Base-by-base conservation (phyloP, 2,888 invertebrate species). In the Galeruca laticollis region DNA sequence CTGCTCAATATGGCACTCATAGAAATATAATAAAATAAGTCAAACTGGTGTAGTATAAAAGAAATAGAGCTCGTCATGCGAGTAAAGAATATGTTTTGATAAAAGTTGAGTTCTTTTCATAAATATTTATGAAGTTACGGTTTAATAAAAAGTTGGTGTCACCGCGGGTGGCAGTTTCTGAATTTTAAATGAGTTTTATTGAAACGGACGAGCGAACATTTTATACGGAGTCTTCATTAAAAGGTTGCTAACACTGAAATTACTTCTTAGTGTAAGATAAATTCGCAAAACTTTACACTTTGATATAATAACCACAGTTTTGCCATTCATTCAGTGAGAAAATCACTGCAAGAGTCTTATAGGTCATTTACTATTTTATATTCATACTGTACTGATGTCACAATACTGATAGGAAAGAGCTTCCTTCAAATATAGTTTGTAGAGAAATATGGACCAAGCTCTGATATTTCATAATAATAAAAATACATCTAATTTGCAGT, bases 61-160 rank as follows among this genome's bases (percentile, higher is more conserved):
- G 51, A 62, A 62, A 62, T 52, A 35, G 15, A 21, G 52, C 40
- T 56, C 43, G 26, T 31, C 63, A 31, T 43, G 54, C 21, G 21
- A 31, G 40, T 26, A 40, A 54, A 54, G 62, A 63, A 63, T 54
- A 63, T 63, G 40, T 54, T 63, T 13, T 63, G 31, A 63, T 56
- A 31, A 21, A 21, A 56, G 54, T 56, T 20, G 56, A 63, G 54
- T 63, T 63, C 40, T 63, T 62, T 52, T 9, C 31, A 43, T 66
- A 60, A 59, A 66, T 60, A 66, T 66, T 59, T 51, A 60, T 59
- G 65, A 59, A 33, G 21, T 9, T 13, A 21, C 33, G 20, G 51
- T 66, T 66, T 66, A 66, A 59, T 66, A 66, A 59, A 66, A 66
- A 51, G 49, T 66, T 51, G 51, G 66, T 66, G 66, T 59, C 59